Conservation (phyloP, 2,113 vertebrate species). For the Phrynosoma platyrhinos region DNA sequence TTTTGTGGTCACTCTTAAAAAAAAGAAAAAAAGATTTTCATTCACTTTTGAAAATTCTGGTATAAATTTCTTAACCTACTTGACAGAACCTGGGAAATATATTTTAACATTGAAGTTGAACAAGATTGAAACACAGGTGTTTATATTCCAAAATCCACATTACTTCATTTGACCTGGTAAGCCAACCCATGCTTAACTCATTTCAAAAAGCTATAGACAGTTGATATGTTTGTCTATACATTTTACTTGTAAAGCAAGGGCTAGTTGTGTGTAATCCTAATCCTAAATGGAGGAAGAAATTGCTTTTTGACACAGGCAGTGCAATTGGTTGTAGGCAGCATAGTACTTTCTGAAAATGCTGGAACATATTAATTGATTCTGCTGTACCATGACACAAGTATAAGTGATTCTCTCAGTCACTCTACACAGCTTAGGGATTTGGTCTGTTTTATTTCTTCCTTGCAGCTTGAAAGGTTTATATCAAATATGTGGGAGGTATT, state of each 20-base stretch:
- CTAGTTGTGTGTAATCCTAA: conserved; percentile 72
- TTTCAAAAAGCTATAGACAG: conserved; percentile 21
- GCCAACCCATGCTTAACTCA: conserved; percentile 40
- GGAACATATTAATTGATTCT: conserved; percentile 76
- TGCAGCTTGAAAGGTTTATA: conserved; percentile 65
- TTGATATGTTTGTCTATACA: conserved; percentile 44
- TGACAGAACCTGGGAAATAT: conserved; percentile 25
- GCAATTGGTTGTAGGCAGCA: conserved; percentile 67
- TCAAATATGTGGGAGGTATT: conserved; percentile 64
- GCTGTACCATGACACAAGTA: conserved; percentile 66
- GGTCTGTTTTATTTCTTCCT: conserved; percentile 62
- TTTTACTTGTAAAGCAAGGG: conserved; percentile 52
- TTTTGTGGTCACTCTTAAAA: conserved; percentile 29
- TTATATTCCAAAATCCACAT: conserved; percentile 44
- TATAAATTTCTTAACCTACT: conserved; percentile 36
- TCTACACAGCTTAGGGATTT: conserved; percentile 36
- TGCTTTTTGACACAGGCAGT: conserved; percentile 69
- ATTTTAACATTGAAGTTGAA: conserved; percentile 62
- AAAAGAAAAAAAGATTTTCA: neutral
- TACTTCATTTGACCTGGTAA: conserved; percentile 59
- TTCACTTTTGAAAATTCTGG: neutral
- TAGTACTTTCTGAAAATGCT: conserved; percentile 70
- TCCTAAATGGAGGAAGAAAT: conserved; percentile 70
- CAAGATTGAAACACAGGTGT: conserved; percentile 46
- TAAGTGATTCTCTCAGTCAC: conserved; percentile 74